Base-by-base conservation (phyloP, 2,113 vertebrate species). In the Dunckerocampus dactyliophorus region DNA sequence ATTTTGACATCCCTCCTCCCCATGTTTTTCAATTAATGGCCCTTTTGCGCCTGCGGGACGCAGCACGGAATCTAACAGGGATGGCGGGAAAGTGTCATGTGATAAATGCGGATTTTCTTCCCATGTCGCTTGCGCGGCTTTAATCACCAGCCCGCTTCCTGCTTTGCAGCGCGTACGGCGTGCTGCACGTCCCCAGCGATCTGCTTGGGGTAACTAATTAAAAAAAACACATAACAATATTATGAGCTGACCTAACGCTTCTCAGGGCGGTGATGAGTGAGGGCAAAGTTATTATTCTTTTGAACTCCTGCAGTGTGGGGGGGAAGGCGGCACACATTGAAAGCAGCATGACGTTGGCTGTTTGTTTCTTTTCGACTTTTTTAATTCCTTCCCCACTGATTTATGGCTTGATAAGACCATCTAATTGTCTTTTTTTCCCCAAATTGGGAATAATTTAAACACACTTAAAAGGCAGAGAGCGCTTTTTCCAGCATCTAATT, bases 271-370 rank as follows among this genome's bases (percentile, higher is more conserved):
- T 85, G 85, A 90, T 92, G 89, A 90, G 83, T 84, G 85, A 86
- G 83, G 77, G 79, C 83, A 80, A 86, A 87, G 91, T 91, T 92
- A 92, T 92, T 92, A 89, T 90, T 85, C 87, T 88, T 81, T 83
- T 82, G 85, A 88, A 87, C 90, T 89, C 91, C 89, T 90, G 91
- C 82, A 53, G 91, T 80, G 89, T 82, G 76, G 88, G 79, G n/a
- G 82, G 79, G 73, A 78, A 86, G 85, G 77, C 79, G 71, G 80
- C 83, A 86, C 83, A 89, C 88, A 87, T 88, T 89, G 71, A 88
- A 90, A 89, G 82, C 90, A 91, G 91, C 91, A 90, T 88, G 89
- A 88, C 85, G 80, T 86, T 82, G 83, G 69, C 64, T 89, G 84
- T 90, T 91, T 90, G 87, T 89, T 90, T 82, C 81, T 74, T 80